Evolutionary conservation across 2,888 invertebrate species (phyloP).

Genomic region (Erebia aethiops): DNA sequence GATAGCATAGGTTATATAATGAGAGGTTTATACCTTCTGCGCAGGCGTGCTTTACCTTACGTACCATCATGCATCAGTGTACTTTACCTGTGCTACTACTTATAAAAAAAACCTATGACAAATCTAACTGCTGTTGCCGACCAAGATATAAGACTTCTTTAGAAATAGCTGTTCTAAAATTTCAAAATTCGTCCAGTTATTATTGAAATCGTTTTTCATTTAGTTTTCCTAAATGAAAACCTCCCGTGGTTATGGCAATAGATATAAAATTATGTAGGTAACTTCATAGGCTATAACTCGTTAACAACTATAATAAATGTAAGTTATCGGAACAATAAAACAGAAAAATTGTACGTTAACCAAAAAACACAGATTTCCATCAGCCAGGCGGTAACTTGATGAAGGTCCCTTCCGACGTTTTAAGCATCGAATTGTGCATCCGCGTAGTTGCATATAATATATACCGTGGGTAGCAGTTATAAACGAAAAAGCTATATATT

Average conservation of each 20-base stretch:
- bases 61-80: no score
- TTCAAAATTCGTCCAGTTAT: background rate
- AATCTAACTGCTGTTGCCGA: background rate
- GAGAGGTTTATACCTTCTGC: no score
- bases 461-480: background rate
- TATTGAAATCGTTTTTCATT: slow-evolving; percentile 7
- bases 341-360: slow-evolving; percentile 55
- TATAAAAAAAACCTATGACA: background rate
- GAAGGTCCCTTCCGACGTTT: slow-evolving; percentile 61
- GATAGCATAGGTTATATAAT: background rate
- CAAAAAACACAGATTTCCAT: slow-evolving; percentile 62
- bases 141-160: no score
- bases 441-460: slow-evolving; percentile 34
- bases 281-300: slow-evolving; percentile 47
- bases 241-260: slow-evolving; percentile 26
- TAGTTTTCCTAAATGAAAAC: background rate
- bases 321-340: slow-evolving; percentile 49
- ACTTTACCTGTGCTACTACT: no score
- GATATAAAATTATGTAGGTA: slow-evolving; percentile 11
- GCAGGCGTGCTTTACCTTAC: no score
- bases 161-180: no score
- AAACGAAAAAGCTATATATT: background rate
- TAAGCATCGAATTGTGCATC: slow-evolving; percentile 57
- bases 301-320: slow-evolving; percentile 48
- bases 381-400: slow-evolving; percentile 60